phyloP scores from a whole-genome alignment of 2,113 vertebrate genomes.

The Daubentonia madagascariensis region DNA sequence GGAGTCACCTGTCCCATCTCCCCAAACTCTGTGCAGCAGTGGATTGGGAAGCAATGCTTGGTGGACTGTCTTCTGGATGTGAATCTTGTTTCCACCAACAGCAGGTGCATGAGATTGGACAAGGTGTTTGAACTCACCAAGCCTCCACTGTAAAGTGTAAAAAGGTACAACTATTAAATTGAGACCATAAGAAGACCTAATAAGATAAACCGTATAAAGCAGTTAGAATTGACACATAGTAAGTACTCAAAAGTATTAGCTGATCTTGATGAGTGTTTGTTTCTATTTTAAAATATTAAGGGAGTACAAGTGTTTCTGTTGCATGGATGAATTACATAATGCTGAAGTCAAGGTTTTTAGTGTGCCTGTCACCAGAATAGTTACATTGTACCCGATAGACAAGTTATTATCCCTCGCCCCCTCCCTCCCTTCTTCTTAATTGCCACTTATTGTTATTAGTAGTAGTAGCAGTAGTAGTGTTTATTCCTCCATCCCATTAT shows the following conservation, averaged over 20 bases:
- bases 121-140: neutral
- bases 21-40: too few relatives aligned
- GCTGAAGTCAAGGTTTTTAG: too few relatives aligned
- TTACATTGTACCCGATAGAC: too few relatives aligned
- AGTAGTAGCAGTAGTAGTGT: neutral
- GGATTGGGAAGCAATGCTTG: accelerated
- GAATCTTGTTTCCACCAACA: neutral
- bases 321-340: too few relatives aligned
- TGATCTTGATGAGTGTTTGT: neutral
- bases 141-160: neutral
- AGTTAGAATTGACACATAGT: accelerated
- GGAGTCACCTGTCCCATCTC: accelerated
- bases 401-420: too few relatives aligned
- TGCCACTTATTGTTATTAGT: neutral
- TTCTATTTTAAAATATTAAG: too few relatives aligned
- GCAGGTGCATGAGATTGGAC: too few relatives aligned
- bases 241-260: too few relatives aligned
- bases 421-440: too few relatives aligned
- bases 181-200: neutral
- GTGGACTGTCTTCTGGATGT: too few relatives aligned
- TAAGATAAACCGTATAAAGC: accelerated
- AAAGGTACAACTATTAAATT: neutral
- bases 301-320: too few relatives aligned
- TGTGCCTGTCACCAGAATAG: too few relatives aligned
- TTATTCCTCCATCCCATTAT: accelerated